Conservation (phyloP, 2,797 vertebrate genomes). For the Peromyscus melanophrys region DNA sequence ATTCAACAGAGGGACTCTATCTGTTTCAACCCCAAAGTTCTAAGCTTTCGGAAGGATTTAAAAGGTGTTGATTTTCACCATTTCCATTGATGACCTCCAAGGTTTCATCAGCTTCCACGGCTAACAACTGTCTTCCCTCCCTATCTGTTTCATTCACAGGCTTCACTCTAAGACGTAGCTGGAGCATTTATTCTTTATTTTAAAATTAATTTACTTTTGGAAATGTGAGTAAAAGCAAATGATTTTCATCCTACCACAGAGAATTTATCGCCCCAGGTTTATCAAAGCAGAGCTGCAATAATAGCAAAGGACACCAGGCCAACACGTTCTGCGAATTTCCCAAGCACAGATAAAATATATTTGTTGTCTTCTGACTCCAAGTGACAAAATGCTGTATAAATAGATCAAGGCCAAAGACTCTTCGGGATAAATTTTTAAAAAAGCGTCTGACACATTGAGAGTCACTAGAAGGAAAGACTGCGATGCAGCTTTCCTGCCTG, state of each 20-base stretch:
- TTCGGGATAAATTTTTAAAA: conserved; percentile 66
- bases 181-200: conserved; percentile 60
- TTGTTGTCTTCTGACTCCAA: conserved; percentile 64
- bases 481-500: conserved; percentile 55
- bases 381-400: conserved; percentile 66
- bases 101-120: conserved; percentile 11
- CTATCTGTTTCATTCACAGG: not conserved
- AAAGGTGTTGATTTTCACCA: not conserved
- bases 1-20: not conserved
- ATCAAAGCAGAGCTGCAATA: conserved; percentile 61
- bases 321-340: conserved; percentile 34
- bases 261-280: conserved; percentile 73
- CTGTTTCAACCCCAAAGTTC: conserved; percentile 11
- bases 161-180: conserved; percentile 27
- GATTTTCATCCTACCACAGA: conserved; percentile 44
- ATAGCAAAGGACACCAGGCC: conserved; percentile 15
- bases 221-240: conserved; percentile 60
- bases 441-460: conserved; percentile 44
- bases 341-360: conserved; percentile 61
- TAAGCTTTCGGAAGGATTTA: conserved; percentile 41
- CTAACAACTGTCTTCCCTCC: not conserved
- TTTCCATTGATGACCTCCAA: conserved; percentile 42
- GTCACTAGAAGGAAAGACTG: not conserved
- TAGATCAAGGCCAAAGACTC: conserved; percentile 52
- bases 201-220: conserved; percentile 62